A percentile compares a stretch with the other conserved stretches of the same genome.
Evolutionary conservation across 2,113 vertebrate species (phyloP).

Genomic region (Aepyceros melampus): DNA sequence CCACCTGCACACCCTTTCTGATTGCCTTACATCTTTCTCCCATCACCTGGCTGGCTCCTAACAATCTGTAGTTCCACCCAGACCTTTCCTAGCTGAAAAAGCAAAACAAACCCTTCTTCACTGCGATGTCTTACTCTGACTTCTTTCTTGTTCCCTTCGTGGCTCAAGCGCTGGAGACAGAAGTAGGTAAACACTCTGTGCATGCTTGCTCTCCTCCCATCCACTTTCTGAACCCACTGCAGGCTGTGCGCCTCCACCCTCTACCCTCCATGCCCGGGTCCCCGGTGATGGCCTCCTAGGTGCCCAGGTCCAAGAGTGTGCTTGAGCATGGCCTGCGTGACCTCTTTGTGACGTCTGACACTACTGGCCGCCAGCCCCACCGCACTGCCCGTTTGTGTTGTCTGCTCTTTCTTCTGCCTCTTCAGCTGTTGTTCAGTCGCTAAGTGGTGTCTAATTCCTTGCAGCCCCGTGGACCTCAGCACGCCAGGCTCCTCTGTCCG

Average conservation of each 20-base stretch:
- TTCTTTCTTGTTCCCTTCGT: neutral
- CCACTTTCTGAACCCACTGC: neutral
- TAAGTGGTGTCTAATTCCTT: neutral
- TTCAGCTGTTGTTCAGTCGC: neutral
- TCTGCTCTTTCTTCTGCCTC: neutral
- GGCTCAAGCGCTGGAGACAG: neutral
- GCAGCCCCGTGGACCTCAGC: neutral
- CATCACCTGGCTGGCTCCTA: neutral
- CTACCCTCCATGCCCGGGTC: rapidly evolving
- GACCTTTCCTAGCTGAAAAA: neutral
- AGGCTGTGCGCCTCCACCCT: neutral
- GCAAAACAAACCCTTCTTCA: neutral
- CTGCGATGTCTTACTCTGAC: neutral
- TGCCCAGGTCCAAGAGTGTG: neutral
- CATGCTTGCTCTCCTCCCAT: neutral
- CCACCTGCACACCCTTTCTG: neutral
- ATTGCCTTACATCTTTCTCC: neutral
- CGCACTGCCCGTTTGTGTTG: neutral
- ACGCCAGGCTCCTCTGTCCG: neutral
- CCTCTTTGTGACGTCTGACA: neutral
- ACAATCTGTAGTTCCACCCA: neutral
- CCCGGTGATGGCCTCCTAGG: neutral
- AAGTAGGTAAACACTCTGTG: neutral
- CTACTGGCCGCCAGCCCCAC: neutral
- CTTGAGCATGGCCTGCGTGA: neutral